Evolutionary conservation across 2,113 vertebrate species (phyloP).

Genomic region (Gadus macrocephalus): DNA sequence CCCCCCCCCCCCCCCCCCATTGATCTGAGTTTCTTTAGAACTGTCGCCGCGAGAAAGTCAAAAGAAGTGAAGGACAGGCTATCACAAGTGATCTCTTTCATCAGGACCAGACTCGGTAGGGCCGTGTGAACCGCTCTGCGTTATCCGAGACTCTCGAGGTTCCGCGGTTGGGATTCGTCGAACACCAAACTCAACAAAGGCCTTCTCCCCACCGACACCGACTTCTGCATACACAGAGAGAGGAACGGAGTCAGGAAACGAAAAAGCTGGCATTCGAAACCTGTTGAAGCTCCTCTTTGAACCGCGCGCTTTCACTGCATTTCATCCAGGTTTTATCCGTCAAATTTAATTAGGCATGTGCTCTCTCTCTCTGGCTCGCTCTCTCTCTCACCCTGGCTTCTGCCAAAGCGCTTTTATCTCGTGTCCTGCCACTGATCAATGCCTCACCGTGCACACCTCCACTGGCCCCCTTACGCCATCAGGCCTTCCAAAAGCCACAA

Average conservation of each 20-base stretch:
- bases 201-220: too few species aligned
- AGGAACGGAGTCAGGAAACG: neutral
- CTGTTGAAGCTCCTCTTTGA: slow-evolving; percentile 29
- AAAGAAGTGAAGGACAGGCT: too few species aligned
- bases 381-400: slow-evolving; percentile 1
- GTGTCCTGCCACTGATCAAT: slow-evolving; percentile 52
- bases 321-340: slow-evolving; percentile 54
- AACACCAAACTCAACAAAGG: too few species aligned
- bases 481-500: slow-evolving; percentile 10
- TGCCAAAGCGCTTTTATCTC: slow-evolving; percentile 55
- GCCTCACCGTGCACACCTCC: slow-evolving; percentile 38
- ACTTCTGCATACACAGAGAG: too few species aligned
- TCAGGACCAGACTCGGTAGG: too few species aligned
- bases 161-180: too few species aligned
- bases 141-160: too few species aligned
- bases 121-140: too few species aligned
- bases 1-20: too few species aligned
- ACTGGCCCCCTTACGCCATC: slow-evolving; percentile 18
- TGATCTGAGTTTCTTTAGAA: too few species aligned
- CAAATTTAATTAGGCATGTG: slow-evolving; percentile 52
- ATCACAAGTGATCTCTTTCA: too few species aligned
- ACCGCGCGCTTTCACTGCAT: slow-evolving; percentile 24
- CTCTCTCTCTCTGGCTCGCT: slow-evolving; percentile 24
- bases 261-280: slow-evolving; percentile 24
- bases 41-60: too few species aligned